A percentile compares a stretch with the other conserved stretches of the same genome.
phyloP scores from a whole-genome alignment of 1,140 invertebrate genomes.

The Psilanteris sp. region DNA sequence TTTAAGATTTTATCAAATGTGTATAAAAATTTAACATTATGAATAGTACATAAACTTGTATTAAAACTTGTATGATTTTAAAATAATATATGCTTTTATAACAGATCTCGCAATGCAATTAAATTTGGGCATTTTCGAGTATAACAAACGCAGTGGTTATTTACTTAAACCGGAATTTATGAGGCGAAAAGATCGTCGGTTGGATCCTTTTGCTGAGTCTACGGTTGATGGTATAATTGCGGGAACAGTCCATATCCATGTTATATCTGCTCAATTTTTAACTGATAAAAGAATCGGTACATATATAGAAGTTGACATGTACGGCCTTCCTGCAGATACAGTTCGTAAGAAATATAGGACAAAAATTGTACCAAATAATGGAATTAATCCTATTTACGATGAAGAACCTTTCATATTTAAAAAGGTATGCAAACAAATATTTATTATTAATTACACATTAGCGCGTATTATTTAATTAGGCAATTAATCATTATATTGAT shows the following conservation, averaged over 20 bases:
- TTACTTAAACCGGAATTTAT: constrained; percentile 99
- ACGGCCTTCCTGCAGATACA: constrained; percentile 98
- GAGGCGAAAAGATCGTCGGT: constrained; percentile 93
- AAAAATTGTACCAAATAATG: constrained; percentile 95
- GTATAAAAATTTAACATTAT: too few relatives aligned
- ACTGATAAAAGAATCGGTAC: constrained; percentile 97
- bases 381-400: constrained; percentile 97
- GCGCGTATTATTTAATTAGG: too few relatives aligned
- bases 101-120: constrained; percentile 98
- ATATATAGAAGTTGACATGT: constrained; percentile 99
- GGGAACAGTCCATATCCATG: constrained; percentile 95
- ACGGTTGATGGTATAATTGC: constrained; percentile 99
- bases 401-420: constrained; percentile 99
- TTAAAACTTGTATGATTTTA: too few relatives aligned
- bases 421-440: too few relatives aligned
- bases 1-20: too few relatives aligned
- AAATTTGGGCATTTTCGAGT: constrained; percentile 99
- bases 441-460: too few relatives aligned
- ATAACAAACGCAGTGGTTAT: constrained; percentile 97
- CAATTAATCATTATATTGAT: too few relatives aligned
- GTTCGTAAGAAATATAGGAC: constrained; percentile 98
- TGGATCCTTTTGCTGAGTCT: constrained; percentile 99
- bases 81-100: constrained; percentile 1
- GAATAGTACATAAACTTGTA: too few relatives aligned
- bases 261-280: constrained; percentile 95